These are phyloP conservation scores for Camponotus fellah DNA, from an alignment of 2,888 invertebrate genomes.

Conservation along the genomic window DNA sequence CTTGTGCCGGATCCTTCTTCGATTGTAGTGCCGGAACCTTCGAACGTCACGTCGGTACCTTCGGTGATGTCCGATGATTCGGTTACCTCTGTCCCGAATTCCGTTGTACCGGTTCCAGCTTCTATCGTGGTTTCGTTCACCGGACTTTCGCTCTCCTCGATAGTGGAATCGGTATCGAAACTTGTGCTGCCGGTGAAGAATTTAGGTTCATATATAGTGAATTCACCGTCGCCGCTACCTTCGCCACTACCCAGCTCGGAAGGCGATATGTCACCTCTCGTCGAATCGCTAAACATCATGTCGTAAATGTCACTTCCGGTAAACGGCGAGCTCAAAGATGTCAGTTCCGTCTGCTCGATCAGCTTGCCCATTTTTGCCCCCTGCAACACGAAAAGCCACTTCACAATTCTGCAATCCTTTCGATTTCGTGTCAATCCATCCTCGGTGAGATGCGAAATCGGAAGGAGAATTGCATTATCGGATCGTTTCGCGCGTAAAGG, in stretches of 20 bases:
- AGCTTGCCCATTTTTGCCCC: slow-evolving; percentile 44
- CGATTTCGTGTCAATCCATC: neutral
- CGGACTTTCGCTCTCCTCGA: slow-evolving; percentile 80
- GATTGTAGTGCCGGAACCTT: slow-evolving; percentile 42
- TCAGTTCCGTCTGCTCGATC: slow-evolving; percentile 71
- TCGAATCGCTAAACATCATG: slow-evolving; percentile 81
- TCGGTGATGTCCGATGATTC: slow-evolving; percentile 61
- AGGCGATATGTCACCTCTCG: slow-evolving; percentile 79
- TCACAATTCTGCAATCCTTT: neutral
- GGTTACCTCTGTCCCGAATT: slow-evolving; percentile 38
- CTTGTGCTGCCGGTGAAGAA: slow-evolving; percentile 58
- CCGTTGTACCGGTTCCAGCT: slow-evolving; percentile 63
- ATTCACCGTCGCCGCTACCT: slow-evolving; percentile 71
- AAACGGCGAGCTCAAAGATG: slow-evolving; percentile 74
- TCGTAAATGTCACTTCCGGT: slow-evolving; percentile 74
- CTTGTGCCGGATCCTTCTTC: slow-evolving; percentile 34
- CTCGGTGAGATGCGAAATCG: slow-evolving; percentile 12
- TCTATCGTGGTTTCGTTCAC: slow-evolving; percentile 67
- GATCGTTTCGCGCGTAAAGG: slow-evolving; percentile 8
- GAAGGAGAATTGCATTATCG: slow-evolving; percentile 23
- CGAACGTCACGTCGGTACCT: slow-evolving; percentile 55
- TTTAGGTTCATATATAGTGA: slow-evolving; percentile 66
- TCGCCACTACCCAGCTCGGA: slow-evolving; percentile 78
- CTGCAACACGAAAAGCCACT: slow-evolving; percentile 34
- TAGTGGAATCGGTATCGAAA: slow-evolving; percentile 59